A percentile compares a stretch with the other conserved stretches of the same genome.
phyloP scores from a whole-genome alignment of 1,140 invertebrate species.

The Drosophila elegans region DNA sequence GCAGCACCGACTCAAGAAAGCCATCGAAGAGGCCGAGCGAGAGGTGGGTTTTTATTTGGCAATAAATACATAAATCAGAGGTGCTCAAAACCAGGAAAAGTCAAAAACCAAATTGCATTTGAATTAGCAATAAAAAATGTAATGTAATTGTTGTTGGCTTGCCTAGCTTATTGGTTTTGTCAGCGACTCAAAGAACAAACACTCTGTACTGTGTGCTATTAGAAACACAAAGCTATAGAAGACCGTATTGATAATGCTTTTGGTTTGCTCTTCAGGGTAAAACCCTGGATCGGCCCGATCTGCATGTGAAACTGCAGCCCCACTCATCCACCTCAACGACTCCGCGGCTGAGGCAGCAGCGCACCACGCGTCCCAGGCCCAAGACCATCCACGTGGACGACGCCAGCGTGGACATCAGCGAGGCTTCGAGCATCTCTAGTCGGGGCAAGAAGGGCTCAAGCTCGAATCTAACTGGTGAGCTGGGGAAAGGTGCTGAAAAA shows the following conservation, averaged over 20 bases:
- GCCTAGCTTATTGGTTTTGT: too few species aligned
- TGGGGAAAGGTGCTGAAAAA: neutral
- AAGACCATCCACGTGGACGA: slow-evolving; percentile 95
- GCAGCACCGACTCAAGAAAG: slow-evolving; percentile 97
- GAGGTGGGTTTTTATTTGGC: slow-evolving; percentile 87
- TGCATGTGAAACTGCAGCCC: slow-evolving; percentile 86
- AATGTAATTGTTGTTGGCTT: too few species aligned
- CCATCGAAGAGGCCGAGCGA: slow-evolving; percentile 95
- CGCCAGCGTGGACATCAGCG: slow-evolving; percentile 90
- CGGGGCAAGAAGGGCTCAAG: slow-evolving; percentile 92
- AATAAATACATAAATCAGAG: too few species aligned
- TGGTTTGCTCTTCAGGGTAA: slow-evolving; percentile 87
- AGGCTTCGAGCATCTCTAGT: slow-evolving; percentile 90
- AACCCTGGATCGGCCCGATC: slow-evolving; percentile 89
- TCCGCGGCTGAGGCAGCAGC: slow-evolving; percentile 88
- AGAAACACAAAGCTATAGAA: too few species aligned
- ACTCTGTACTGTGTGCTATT: too few species aligned
- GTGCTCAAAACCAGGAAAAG: neutral
- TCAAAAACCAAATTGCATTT: too few species aligned
- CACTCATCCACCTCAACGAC: slow-evolving; percentile 81
- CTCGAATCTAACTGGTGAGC: slow-evolving; percentile 91
- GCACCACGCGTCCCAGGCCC: slow-evolving; percentile 88
- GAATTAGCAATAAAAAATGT: too few species aligned
- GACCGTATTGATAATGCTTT: too few species aligned
- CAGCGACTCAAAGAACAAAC: too few species aligned